Percentiles rank a stretch among this genome's conserved stretches.
Conservation (phyloP, 2,888 invertebrate genomes). For the Dilophus febrilis region DNA sequence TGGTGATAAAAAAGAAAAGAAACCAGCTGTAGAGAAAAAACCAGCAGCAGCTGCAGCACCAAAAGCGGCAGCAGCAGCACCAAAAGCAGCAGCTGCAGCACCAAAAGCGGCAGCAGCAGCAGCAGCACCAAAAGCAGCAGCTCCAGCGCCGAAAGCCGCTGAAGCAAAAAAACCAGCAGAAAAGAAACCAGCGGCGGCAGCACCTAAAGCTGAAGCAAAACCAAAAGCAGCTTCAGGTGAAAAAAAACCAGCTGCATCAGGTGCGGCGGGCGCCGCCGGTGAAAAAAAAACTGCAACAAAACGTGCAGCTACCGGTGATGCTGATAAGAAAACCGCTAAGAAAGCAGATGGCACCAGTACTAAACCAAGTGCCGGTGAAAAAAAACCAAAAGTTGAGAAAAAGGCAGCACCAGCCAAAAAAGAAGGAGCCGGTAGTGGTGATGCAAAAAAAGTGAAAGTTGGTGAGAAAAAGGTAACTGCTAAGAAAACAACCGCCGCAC, state of each 20-base stretch:
- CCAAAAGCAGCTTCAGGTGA: slow-evolving; percentile 13
- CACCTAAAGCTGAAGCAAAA: slow-evolving; percentile 15
- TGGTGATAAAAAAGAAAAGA: slow-evolving; percentile 5
- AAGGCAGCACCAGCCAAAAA: slow-evolving; percentile 33
- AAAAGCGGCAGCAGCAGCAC: slow-evolving; percentile 23
- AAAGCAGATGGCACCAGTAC: slow-evolving; percentile 17
- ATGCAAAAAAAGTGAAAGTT: slow-evolving; percentile 29
- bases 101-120: slow-evolving; percentile 1
- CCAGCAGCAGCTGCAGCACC: slow-evolving; percentile 18
- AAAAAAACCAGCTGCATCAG: slow-evolving; percentile 26
- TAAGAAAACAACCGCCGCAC: slow-evolving; percentile 30
- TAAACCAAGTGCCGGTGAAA: slow-evolving; percentile 29
- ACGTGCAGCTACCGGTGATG: slow-evolving; percentile 22
- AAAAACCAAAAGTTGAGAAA: slow-evolving; percentile 33
- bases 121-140: slow-evolving; percentile 12
- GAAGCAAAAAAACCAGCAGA: slow-evolving; percentile 23
- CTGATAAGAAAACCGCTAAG: slow-evolving; percentile 20
- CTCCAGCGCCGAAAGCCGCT: slow-evolving; percentile 16
- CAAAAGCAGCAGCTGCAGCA: slow-evolving; percentile 20
- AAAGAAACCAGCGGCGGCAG: slow-evolving; percentile 14
- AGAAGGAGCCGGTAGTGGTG: slow-evolving; percentile 19
- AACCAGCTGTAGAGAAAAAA: slow-evolving; percentile 17
- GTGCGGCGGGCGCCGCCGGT: slow-evolving; percentile 28
- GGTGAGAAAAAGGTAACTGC: slow-evolving; percentile 32
- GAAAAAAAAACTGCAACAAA: slow-evolving; percentile 25